Base-by-base conservation (phyloP, 2,888 invertebrate species). In the Cerastis rubricosa region DNA sequence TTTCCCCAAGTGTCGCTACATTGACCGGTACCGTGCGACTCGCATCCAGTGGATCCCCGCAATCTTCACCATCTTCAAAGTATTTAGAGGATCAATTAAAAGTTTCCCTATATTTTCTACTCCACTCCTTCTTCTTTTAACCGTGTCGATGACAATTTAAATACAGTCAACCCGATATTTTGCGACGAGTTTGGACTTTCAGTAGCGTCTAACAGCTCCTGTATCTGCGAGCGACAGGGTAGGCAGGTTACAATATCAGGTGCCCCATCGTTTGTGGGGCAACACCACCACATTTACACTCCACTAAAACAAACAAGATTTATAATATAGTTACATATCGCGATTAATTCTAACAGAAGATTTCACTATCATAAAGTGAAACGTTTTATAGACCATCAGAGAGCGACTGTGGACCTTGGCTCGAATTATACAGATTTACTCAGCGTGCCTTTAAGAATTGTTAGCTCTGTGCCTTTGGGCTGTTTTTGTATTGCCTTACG, bases 341-440 rank as follows among this genome's bases (percentile, higher is more conserved):
- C 64, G 3, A 72, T 73, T 73, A 64, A 77, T 68, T 77, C 49
- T 71, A 65, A 54, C 75, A 73, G 17, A 54, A 57, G 4, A 74
- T 70, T 74, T 79, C 35, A 76, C 76, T 74, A 74, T 70, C 65
- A 79, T 88, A 87, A 86, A 86, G 77, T 80, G 69, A 83, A 89
- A 81, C 81, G 71, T 81, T 86, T 89, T 89, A 88, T 88, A 71
- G 84, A 80, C 81, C 85, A 76, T 74, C 49, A 35, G 83, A 88
- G 84, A 88, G 74, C 65, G 68, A 75, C 76, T 43, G 57, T 72
- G 71, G 76, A 74, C 78, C 84, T 67, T 57, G 45, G 57, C 78
- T 83, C 63, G 74, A 82, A 81, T 85, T 80, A 80, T 77, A 81
- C 81, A 85, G 87, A 88, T 86, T 89, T 86, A 89, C 88, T 78